Percentiles rank a stretch among this genome's conserved stretches.
These are phyloP conservation scores for Micropterix aruncella DNA, from an alignment of 2,888 invertebrate genomes.

Conservation along the genomic window DNA sequence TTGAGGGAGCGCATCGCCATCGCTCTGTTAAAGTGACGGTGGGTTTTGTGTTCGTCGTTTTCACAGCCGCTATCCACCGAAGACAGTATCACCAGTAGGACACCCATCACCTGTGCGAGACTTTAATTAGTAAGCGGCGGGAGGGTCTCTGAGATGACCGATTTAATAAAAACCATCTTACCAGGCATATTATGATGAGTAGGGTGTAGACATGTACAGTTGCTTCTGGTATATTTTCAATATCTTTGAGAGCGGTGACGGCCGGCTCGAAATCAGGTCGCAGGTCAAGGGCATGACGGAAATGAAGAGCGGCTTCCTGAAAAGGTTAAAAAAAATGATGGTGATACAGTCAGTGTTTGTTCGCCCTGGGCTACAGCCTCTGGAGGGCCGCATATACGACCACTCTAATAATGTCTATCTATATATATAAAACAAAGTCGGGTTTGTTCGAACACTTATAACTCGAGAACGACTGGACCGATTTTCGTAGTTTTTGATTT, in stretches of 20 bases:
- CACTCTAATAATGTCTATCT: too few relatives aligned
- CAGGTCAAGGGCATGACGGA: conserved; percentile 68
- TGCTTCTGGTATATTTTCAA: conserved; percentile 67
- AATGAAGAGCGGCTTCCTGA: conserved; percentile 72
- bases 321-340: too few relatives aligned
- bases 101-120: conserved; percentile 68
- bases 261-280: conserved; percentile 80
- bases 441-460: too few relatives aligned
- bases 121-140: too few relatives aligned
- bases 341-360: too few relatives aligned
- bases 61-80: conserved; percentile 47
- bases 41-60: conserved; percentile 48
- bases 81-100: conserved; percentile 69
- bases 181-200: conserved; percentile 76
- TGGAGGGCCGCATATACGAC: too few relatives aligned
- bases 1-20: conserved; percentile 79
- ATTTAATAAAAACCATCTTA: too few relatives aligned
- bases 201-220: conserved; percentile 76
- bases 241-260: conserved; percentile 61
- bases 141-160: too few relatives aligned
- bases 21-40: conserved; percentile 76
- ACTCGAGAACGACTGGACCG: too few relatives aligned
- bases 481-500: too few relatives aligned
- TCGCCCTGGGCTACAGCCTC: too few relatives aligned
- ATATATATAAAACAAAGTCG: too few relatives aligned